Base-by-base conservation (phyloP, 2,797 vertebrate species). In the Trachops cirrhosus region DNA sequence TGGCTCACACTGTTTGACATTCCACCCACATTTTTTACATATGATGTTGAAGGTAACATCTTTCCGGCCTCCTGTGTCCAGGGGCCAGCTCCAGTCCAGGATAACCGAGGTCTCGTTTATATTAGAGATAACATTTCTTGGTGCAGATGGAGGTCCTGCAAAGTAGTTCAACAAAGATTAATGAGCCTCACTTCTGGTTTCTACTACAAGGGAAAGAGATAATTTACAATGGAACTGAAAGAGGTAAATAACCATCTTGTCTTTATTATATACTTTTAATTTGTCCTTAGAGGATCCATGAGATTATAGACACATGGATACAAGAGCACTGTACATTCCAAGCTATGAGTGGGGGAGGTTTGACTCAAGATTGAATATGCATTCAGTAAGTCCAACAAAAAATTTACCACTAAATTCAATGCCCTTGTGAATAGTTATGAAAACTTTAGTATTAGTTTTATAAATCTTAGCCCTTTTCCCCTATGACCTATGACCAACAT, bases 61-160 rank as follows among this genome's bases (percentile, higher is more conserved):
- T 86, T 99, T 99, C 91, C 99, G 99, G 68, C 99, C 99, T 14
- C 99, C 99, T 0, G 98, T 98, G 98, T 99, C 99, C 97, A 99
- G 99, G 0, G 99, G 99, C 99, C 99, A 99, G 97, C 98, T 99
- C 99, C 99, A 99, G 96, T 99, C 99, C 97, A 99, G 99, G 98
- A 99, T 99, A 4, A 99, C 99, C 0, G 99, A 99, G 0, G 99
- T 99, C 98, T 99, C 99, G 0, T 99, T 99, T 98, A 99, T 99
- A 98, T 99, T 99, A 34, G 99, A 99, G 98, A 99, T 99, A 96
- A 99, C 99, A 6, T 99, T 99, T 89, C 99, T 98, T 1, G 99
- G 99, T 97, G 99, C 99, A 21, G 99, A 99, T 0, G 99, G 99
- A 24, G 99, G 99, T 96, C 99, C 99, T 99, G 96, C 1, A 95